phyloP scores from a whole-genome alignment of 2,888 invertebrate genomes.

The Agapostemon virescens region DNA sequence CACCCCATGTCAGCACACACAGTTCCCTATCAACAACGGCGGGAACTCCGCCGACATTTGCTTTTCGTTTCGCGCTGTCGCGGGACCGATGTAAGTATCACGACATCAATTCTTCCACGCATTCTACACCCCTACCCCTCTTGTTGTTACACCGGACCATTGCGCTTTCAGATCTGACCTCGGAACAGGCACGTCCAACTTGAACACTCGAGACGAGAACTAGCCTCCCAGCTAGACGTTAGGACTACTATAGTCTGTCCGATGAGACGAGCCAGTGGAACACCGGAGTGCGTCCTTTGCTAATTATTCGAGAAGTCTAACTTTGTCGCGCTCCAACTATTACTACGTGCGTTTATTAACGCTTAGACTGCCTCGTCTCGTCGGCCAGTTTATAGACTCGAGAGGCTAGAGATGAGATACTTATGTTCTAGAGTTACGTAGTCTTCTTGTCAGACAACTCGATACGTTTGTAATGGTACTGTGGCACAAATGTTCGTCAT shows the following conservation, averaged over 20 bases:
- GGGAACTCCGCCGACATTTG: conserved; percentile 5
- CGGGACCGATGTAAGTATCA: conserved; percentile 18
- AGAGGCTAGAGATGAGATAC: not conserved
- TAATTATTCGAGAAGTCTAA: no score
- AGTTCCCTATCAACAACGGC: not conserved
- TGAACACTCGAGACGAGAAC: not conserved
- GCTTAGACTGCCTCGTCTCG: not conserved
- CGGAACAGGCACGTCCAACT: not conserved
- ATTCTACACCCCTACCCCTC: not conserved
- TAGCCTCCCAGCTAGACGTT: not conserved
- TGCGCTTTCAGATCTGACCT: not conserved
- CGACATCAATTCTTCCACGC: not conserved
- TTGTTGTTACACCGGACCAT: not conserved
- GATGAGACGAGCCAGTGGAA: no score
- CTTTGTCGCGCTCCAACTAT: no score
- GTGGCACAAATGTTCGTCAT: no score
- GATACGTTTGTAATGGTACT: no score
- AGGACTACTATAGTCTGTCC: no score
- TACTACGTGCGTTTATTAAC: not conserved
- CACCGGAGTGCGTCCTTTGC: no score
- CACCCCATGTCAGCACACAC: not conserved
- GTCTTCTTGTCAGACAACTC: no score
- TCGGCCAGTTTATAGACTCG: not conserved
- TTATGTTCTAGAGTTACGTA: no score
- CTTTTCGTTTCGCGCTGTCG: conserved; percentile 6